Evolutionary conservation across 2,888 invertebrate genomes (phyloP), one percentile per base, ranked within the genome.

Genomic region (Drosophila stalkeri): DNA sequence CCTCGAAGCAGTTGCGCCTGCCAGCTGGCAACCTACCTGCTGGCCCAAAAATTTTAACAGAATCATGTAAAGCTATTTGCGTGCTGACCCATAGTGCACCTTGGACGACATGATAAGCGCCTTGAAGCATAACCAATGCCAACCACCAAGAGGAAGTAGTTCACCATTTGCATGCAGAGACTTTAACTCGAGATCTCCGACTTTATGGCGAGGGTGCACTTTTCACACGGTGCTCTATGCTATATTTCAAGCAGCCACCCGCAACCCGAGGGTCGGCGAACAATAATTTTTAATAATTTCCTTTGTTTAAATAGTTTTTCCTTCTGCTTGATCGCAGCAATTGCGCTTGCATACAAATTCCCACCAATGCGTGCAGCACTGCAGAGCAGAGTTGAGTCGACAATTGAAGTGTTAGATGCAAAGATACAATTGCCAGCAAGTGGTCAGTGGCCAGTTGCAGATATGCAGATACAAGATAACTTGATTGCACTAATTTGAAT

Each of bases 201-300:
- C 23, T 52, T 43, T 59, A 14, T 14, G 44, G 70, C 75, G 77
- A 78, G 86, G 88, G 84, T 81, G 86, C 72, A 66, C 73, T 81
- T 84, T 86, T 87, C 86, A 88, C 86, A 88, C 86, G 86, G 80
- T 85, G 64, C 72, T 23, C 12, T 74, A 73, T 73, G 75, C 33
- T 12, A 3, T 33, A 33, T 35, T 35, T 51, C 57, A 67, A 55
- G 27, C 27, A 55, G 55, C 55, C 55, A 55, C 55, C 55, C 55
- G 63, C 70, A 61, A 66, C 70, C 70, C 66, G 52, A 52, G 80
- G 83, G 77, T 79, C 75, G 86, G 75, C 78, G 27, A 27, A 27
- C 27, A 80, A 84, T 89, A 88, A 89, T 90, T 90, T 90, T 90
- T 90, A 91, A 90, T 91, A 90, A 91, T 91, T 91, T 90, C 89